Percentiles rank a stretch among this genome's conserved stretches.
Conservation (phyloP, 2,113 vertebrate genomes). For the Sarotherodon lohbergeri region DNA sequence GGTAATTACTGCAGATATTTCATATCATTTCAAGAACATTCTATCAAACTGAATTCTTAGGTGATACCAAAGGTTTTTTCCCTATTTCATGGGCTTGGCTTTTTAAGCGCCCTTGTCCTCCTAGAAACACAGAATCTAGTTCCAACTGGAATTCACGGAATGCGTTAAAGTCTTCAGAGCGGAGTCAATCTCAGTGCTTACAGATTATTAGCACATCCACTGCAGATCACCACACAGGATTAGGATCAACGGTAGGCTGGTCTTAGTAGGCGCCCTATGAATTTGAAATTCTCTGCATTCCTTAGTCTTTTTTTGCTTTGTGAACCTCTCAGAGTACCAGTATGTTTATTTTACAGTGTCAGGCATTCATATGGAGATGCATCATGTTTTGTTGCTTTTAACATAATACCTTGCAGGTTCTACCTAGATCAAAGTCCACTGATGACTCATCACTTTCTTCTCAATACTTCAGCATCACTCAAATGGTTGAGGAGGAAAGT, state of each 20-base stretch:
- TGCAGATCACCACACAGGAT: conserved; percentile 39
- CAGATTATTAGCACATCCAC: conserved; percentile 33
- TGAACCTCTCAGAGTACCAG: background rate
- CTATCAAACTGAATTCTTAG: background rate
- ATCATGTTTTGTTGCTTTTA: background rate
- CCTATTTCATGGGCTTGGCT: background rate
- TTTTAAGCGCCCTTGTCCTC: conserved; percentile 7
- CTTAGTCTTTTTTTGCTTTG: background rate
- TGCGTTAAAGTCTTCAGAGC: conserved; percentile 22
- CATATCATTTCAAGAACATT: background rate
- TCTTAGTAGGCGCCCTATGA: background rate
- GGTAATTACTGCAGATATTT: conserved; percentile 49
- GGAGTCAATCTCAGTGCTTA: background rate
- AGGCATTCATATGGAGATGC: background rate
- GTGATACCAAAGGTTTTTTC: background rate
- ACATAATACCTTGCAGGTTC: conserved; percentile 40
- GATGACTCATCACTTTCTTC: background rate
- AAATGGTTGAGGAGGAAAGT: conserved; percentile 75
- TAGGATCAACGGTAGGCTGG: conserved; percentile 54
- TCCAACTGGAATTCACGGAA: conserved; percentile 37
- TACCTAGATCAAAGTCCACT: background rate
- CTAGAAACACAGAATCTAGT: background rate
- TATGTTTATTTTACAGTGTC: background rate
- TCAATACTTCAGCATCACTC: conserved; percentile 65
- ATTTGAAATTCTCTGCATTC: conserved; percentile 30